Conservation (phyloP, 2,113 vertebrate genomes). For the Apodemus sylvaticus region DNA sequence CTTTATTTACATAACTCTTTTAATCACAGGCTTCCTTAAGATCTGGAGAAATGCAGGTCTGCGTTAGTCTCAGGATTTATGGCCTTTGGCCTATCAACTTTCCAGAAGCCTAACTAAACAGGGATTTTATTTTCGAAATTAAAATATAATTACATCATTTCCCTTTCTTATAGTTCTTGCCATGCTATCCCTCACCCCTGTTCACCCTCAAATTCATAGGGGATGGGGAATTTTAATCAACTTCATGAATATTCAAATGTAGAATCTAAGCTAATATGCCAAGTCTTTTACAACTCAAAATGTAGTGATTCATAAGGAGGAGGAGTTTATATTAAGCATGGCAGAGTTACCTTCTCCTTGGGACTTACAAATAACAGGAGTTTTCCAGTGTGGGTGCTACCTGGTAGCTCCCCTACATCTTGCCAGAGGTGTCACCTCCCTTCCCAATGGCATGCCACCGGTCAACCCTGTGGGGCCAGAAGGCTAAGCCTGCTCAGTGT, state of each 20-base stretch:
- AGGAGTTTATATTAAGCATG: neutral
- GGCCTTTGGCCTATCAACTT: neutral
- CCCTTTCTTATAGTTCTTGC: neutral
- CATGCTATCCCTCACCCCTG: neutral
- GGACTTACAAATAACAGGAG: neutral
- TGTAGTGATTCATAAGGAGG: neutral
- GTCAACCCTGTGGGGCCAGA: neutral
- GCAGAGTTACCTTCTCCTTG: neutral
- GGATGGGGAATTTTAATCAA: neutral
- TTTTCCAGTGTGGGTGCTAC: neutral
- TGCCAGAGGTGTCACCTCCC: no score
- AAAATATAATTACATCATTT: neutral
- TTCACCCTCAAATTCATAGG: neutral
- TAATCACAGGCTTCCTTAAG: neutral
- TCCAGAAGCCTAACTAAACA: neutral
- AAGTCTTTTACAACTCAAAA: neutral
- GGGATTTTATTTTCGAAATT: neutral
- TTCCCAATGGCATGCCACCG: neutral
- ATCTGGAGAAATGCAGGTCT: neutral
- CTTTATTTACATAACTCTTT: neutral
- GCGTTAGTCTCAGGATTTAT: neutral
- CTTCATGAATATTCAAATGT: slow-evolving; percentile 24
- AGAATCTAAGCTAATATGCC: neutral
- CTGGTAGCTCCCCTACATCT: neutral
- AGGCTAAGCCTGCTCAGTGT: neutral